Evolutionary conservation across 2,113 vertebrate species (phyloP), one percentile per base, ranked within the genome.

Genomic region (Vidua macroura): DNA sequence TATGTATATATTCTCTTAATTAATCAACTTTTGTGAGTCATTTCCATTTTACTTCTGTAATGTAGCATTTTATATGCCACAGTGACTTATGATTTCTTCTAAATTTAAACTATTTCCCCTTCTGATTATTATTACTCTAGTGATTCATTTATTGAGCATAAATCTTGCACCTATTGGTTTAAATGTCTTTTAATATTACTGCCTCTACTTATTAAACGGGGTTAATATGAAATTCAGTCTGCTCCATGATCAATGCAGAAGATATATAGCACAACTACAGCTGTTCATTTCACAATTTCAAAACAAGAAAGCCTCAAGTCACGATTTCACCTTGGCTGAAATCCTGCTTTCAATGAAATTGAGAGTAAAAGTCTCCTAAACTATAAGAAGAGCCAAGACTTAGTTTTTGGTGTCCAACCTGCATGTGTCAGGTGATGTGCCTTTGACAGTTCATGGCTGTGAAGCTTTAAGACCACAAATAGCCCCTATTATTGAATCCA

Each of bases 291-390:
- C 79, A 67, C 7, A 30, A 72, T 83, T 92, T 81, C 69, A 72
- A 86, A 86, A 72, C 52, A 90, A 69, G 49, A 91, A 74, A 49
- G 35, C 64, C 75, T 76, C n/a, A 76, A 75, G 21, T 81, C 53
- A 74, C 73, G 82, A 83, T 78, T 90, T 90, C 37, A 68, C 60
- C 56, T 72, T 53, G 60, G 88, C 56, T 86, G n/a, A 97, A 96
- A 84, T 68, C n/a, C 39, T 56, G 44, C 37, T 68, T 74, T 60
- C 35, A 78, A 25, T 75, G 62, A 92, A 92, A 93, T 28, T 2
- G 1, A 83, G 88, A 93, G 64, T 56, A 81, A 59, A 95, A 88
- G 72, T 74, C 64, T 63, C 30, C 31, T 56, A 63, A 78, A 3
- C 48, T 48, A 48, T 46, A 84, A 68, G 35, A 59, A 79, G 20